Evolutionary conservation across 1,140 invertebrate species (phyloP), one percentile per base, ranked within the genome.

Genomic region (Anoplolepis gracilipes): DNA sequence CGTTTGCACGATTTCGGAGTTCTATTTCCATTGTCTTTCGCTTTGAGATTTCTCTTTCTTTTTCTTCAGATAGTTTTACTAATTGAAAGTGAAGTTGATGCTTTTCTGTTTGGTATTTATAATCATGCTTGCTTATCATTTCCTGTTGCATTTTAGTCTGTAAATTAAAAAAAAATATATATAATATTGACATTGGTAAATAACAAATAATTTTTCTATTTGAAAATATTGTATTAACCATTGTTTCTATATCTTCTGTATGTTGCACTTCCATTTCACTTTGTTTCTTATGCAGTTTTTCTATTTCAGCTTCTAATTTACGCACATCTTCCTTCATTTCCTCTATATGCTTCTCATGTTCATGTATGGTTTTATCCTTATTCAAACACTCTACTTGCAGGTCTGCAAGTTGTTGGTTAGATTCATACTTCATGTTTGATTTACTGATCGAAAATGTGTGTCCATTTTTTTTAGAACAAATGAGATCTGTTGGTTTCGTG

Each of bases 301-400:
- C 64, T 7, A 91, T 7, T 70, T 92, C 79, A n/a, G 81, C 46
- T 79, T 87, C 88, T 11, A 93, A 42, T 55, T 82, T 84, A 6
- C 59, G 72, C 10, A 92, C 81, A 57, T 93, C 91, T 6, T 81
- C 76, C 49, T 93, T 94, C 86, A 95, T 81, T 4, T 94, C 92
- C 42, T 93, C 92, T 0, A 95, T 93, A 0, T 92, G 92, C 49
- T 92, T 92, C 25, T 94, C 93, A 42, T 93, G 90, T 73, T 95
- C 94, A 6, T 86, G 84, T 82, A 95, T 94, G 25, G 93, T 94
- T 82, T 91, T 93, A 33, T 93, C 85, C 81, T 95, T 95, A 39
- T 95, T 95, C 16, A 33, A 73, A 87, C 93, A 94, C 77, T 95
- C 94, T 33, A 93, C 90, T 78, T 91, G 93, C 22, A 95, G 91